Percentiles rank a stretch among this genome's conserved stretches.
These are phyloP conservation scores for Pseudopleuronectes americanus DNA, from an alignment of 2,797 vertebrate genomes.

Conservation along the genomic window DNA sequence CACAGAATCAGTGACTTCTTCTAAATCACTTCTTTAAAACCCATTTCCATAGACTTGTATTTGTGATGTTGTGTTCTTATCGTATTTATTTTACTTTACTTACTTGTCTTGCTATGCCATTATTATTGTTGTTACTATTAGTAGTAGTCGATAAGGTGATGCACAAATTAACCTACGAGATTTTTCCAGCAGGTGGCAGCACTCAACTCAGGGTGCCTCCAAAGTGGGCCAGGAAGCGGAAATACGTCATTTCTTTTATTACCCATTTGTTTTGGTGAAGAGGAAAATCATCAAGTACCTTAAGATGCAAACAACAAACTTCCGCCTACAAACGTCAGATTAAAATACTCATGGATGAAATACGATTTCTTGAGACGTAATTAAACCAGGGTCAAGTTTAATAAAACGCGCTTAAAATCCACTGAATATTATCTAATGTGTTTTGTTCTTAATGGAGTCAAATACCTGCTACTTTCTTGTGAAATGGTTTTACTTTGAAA, in stretches of 20 bases:
- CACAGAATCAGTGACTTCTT: too few species aligned
- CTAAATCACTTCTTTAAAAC: too few species aligned
- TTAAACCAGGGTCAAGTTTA: fast-evolving
- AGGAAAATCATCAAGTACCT: background rate
- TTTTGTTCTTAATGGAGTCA: background rate
- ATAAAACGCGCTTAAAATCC: too few species aligned
- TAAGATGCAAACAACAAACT: fast-evolving
- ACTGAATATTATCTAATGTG: too few species aligned
- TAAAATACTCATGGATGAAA: background rate
- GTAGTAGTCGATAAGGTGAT: background rate
- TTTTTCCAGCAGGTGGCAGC: constrained; percentile 58
- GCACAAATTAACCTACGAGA: constrained; percentile 69
- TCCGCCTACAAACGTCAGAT: constrained; percentile 7
- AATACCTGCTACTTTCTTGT: fast-evolving
- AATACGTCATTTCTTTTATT: constrained; percentile 63
- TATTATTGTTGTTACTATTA: too few species aligned
- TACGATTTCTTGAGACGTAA: fast-evolving
- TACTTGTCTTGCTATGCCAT: too few species aligned
- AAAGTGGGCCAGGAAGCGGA: constrained; percentile 73
- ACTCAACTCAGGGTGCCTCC: background rate
- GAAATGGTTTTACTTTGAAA: constrained; percentile 55
- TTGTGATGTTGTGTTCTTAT: too few species aligned
- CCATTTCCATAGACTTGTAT: too few species aligned
- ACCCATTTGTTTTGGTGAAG: constrained; percentile 70
- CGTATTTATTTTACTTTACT: too few species aligned